Base-by-base conservation (phyloP, 2,888 invertebrate species). In the Calliphora vomitoria region DNA sequence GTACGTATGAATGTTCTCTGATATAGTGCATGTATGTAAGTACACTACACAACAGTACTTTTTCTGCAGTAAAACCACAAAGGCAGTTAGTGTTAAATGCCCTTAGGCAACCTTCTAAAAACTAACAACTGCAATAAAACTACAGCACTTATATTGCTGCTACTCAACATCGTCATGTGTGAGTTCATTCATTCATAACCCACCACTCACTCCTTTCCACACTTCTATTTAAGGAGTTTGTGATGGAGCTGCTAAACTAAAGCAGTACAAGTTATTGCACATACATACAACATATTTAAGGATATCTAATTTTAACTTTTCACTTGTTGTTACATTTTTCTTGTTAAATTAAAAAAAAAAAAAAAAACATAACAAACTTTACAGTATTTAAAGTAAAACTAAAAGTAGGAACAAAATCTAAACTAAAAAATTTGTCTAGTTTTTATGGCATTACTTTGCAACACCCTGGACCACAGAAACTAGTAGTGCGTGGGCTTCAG, bases 381-480 rank as follows among this genome's bases (percentile, higher is more conserved):
- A 20, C 11, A 20, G 25, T 58, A 13, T 53, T 66, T 81, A 20
- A 53, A 1, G 8, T 50, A 35, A 38, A 18, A 50, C 11, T 53
- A 35, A 6, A 35, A 4, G 25, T 25, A 3, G n/a, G n/a, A 53
- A 53, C 13, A 18, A 55, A 62, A 41, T 53, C 2, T 44, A 66
- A 47, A 35, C 15, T 4, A 35, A 35, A 94, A 94, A 93, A 94
- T 95, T 94, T 96, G 96, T 95, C 95, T 95, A 87, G 96, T 96
- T 92, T 96, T 96, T 47, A 98, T 96, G 89, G 96, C 96, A 92
- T 98, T 97, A 89, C 96, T 96, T 91, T 97, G 96, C 93, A 97
- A 96, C 82, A 98, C 5, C 98, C 98, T 3, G 97, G 97, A 0
- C 98, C 98, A 91, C 99, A 96, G 96, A 35, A 35, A 35, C 35